phyloP scores from a whole-genome alignment of 1,140 invertebrate genomes.

The Solen grandis region DNA sequence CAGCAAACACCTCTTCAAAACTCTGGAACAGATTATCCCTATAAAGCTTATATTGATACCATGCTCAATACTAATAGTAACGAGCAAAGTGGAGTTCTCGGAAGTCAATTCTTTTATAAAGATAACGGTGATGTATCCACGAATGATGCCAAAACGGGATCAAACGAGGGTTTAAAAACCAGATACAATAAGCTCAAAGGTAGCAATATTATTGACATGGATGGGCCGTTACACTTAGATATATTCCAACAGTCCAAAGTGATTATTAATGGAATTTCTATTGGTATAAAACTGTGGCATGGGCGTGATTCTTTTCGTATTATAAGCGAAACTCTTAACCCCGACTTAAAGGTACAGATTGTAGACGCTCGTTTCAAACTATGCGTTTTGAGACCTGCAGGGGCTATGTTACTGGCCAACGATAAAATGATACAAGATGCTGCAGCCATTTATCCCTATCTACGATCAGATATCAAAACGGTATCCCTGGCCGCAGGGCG shows the following conservation, averaged over 20 bases:
- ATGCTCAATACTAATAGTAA: neutral
- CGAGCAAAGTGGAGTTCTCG: neutral
- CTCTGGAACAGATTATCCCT: slow-evolving; percentile 45
- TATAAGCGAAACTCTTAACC: neutral
- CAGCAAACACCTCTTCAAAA: slow-evolving; percentile 40
- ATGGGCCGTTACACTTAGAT: slow-evolving; percentile 38
- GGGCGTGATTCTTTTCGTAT: neutral
- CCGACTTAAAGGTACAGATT: slow-evolving; percentile 39
- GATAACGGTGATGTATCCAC: slow-evolving; percentile 23
- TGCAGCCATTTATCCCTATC: slow-evolving; percentile 36
- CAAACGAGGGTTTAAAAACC: slow-evolving; percentile 6
- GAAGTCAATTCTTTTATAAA: slow-evolving; percentile 33
- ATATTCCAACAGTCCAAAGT: slow-evolving; percentile 43
- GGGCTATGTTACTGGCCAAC: slow-evolving; percentile 35
- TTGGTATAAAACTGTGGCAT: slow-evolving; percentile 4
- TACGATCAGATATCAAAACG: slow-evolving; percentile 40
- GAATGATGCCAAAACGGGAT: slow-evolving; percentile 17
- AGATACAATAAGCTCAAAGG: slow-evolving; percentile 18
- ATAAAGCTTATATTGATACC: slow-evolving; percentile 57
- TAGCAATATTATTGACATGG: slow-evolving; percentile 39
- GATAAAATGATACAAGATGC: slow-evolving; percentile 10
- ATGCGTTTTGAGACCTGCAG: slow-evolving; percentile 20
- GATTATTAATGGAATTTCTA: slow-evolving; percentile 4
- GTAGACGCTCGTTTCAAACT: slow-evolving; percentile 47
- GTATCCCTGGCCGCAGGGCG: slow-evolving; percentile 36